Evolutionary conservation across 1,140 invertebrate species (phyloP), one percentile per base, ranked within the genome.

Genomic region (Drosophila persimilis): DNA sequence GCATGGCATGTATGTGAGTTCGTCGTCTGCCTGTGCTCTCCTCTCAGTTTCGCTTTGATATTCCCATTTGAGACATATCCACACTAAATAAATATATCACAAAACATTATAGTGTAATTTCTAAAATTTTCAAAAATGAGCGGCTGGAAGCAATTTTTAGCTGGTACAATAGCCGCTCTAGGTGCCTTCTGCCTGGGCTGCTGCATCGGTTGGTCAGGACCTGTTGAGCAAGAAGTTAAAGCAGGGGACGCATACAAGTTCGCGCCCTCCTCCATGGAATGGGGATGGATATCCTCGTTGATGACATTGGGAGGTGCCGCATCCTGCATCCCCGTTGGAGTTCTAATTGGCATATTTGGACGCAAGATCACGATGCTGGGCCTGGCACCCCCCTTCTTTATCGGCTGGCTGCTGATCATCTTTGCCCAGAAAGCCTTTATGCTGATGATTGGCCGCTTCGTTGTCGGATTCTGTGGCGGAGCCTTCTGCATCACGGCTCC

Each of bases 401-500:
- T 94, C 3, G 96, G 96, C 2, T 97, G 95, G 95, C 55, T 91
- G 0, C 64, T 94, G 0, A 94, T 97, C 7, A 92, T 94, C 13
- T 94, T 92, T 71, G 91, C 94, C 6, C 77, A 93, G 13, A 91
- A 93, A n/a, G 91, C 94, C 0, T 75, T 81, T 1, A 93, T 95
- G 92, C 92, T 95, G 9, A 94, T 93, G 24, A 72, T 93, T 9
- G 96, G 95, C 3, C 93, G 96, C 24, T 93, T 96, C 55, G 90
- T 96, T 0, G 93, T 94, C 3, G 95, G 95, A 3, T 80, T 94
- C 6, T 93, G 93, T n/a, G 77, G 80, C 0, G 96, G 96, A 24
- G 94, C 95, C 2, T 94, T 95, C 11, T 96, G 95, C 73, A 93
- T 95, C 0, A 93, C 93, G 2, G 93, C 93, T 0, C 95, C 95